These are phyloP conservation scores for Drosophila simulans DNA, from an alignment of 1,140 invertebrate genomes.

Conservation along the genomic window DNA sequence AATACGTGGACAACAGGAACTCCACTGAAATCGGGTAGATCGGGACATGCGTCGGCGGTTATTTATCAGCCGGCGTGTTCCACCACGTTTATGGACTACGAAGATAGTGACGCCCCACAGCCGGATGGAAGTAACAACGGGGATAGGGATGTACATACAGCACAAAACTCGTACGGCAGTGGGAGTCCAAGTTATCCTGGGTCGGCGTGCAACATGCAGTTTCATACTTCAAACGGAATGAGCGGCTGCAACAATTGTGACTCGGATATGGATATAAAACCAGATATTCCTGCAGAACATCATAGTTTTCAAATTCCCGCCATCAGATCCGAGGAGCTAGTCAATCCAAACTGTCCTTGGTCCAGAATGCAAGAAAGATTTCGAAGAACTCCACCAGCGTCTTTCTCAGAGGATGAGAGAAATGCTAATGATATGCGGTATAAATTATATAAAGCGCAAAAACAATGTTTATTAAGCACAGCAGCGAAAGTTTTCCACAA, in stretches of 20 bases:
- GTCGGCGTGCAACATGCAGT: conserved; percentile 61
- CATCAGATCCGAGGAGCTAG: conserved; percentile 17
- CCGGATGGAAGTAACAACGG: conserved; percentile 43
- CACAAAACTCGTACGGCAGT: conserved; percentile 28
- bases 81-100: conserved; percentile 86
- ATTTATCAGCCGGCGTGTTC: conserved; percentile 89
- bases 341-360: conserved; percentile 11
- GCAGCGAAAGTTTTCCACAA: conserved; percentile 63
- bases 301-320: conserved; percentile 15
- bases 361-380: background rate
- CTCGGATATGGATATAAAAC: conserved; percentile 3
- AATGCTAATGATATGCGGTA: background rate
- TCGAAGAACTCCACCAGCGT: conserved; percentile 5
- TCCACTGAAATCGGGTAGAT: conserved; percentile 93
- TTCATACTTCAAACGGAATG: conserved; percentile 62
- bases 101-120: conserved; percentile 53
- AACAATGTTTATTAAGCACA: conserved; percentile 34
- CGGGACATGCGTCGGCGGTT: conserved; percentile 95
- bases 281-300: background rate
- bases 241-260: conserved; percentile 75
- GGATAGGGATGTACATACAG: conserved; percentile 4
- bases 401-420: conserved; percentile 1
- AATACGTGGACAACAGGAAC: conserved; percentile 91
- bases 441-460: conserved; percentile 5
- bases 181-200: conserved; percentile 34